These are phyloP conservation scores for Neotoma lepida DNA, from an alignment of 2,113 vertebrate genomes.

Conservation along the genomic window DNA sequence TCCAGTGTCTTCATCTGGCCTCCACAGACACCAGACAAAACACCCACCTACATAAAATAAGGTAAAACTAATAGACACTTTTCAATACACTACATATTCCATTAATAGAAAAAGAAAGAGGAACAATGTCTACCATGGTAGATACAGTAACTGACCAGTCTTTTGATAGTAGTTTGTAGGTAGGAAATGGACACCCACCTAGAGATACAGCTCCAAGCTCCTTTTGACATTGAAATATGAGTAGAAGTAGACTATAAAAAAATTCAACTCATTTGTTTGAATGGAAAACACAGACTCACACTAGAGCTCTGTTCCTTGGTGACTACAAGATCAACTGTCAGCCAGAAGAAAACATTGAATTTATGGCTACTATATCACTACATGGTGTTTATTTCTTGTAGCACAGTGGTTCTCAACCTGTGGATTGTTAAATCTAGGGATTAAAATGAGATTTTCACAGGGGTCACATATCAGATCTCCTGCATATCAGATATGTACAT, in stretches of 20 bases:
- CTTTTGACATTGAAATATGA: neutral
- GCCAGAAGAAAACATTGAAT: neutral
- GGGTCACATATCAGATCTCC: no score
- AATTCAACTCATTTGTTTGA: neutral
- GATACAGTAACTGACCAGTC: neutral
- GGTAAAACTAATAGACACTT: neutral
- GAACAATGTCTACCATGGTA: neutral
- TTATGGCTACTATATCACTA: neutral
- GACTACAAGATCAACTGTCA: neutral
- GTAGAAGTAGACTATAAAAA: neutral
- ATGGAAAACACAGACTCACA: neutral
- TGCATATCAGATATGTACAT: no score
- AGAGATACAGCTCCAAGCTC: neutral
- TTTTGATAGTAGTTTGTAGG: neutral
- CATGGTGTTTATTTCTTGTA: neutral
- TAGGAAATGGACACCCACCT: neutral
- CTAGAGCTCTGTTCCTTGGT: neutral
- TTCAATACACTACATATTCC: neutral
- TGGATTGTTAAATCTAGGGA: no score
- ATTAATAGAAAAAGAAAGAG: neutral
- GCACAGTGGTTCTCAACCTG: no score
- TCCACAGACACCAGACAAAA: neutral
- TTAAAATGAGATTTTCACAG: no score
- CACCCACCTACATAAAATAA: neutral
- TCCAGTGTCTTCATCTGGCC: neutral